Percentiles rank a stretch among this genome's conserved stretches.
phyloP scores from a whole-genome alignment of 1,140 invertebrate species.

The Neoseiulus cucumeris region DNA sequence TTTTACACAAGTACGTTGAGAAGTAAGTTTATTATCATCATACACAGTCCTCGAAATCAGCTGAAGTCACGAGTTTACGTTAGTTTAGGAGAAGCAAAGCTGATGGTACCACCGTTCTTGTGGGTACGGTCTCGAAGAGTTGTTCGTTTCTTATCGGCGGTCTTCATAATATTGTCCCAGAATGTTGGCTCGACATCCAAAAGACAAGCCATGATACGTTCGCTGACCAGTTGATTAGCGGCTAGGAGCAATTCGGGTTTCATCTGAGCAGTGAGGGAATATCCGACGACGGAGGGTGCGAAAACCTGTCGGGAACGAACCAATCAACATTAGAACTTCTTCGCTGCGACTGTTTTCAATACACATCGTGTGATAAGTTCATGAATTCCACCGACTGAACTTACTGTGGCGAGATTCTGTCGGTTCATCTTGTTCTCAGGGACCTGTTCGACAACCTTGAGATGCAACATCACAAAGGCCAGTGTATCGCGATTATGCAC shows the following conservation, averaged over 20 bases:
- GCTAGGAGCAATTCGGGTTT: background rate
- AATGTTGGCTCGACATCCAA: background rate
- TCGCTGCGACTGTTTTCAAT: too few relatives aligned
- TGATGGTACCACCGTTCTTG: background rate
- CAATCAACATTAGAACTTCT: background rate
- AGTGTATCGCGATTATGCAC: background rate
- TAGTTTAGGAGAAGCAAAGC: background rate
- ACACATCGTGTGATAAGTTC: too few relatives aligned
- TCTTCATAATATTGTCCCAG: background rate
- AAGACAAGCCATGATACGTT: background rate
- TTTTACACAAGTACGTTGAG: too few relatives aligned
- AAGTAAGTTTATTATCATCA: too few relatives aligned
- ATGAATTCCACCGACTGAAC: background rate
- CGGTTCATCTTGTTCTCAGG: conserved; percentile 7
- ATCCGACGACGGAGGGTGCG: conserved; percentile 1
- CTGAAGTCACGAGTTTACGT: too few relatives aligned
- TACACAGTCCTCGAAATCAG: too few relatives aligned
- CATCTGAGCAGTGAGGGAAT: background rate
- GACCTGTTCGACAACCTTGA: background rate
- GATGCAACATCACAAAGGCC: background rate
- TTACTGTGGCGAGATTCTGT: background rate
- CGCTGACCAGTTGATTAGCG: background rate
- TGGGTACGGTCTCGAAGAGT: background rate
- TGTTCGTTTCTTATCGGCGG: background rate
- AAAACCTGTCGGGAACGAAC: background rate